Conservation (phyloP, 2,888 invertebrate species). For the Agriopis leucophaearia region DNA sequence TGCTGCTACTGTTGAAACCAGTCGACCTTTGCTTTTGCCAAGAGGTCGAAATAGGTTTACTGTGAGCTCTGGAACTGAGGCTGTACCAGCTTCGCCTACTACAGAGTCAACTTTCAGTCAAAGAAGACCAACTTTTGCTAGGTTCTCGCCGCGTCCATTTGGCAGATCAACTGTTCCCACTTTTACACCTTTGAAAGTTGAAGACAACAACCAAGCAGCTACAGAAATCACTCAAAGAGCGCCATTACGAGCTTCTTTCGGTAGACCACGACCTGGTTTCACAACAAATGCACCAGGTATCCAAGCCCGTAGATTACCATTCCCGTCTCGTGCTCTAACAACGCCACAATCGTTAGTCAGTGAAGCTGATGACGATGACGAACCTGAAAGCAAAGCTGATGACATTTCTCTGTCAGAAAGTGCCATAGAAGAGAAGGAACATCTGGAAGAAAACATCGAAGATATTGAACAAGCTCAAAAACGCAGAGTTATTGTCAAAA, state of each 20-base stretch:
- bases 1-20: constrained; percentile 74
- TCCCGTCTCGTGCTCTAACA: constrained; percentile 62
- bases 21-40: constrained; percentile 65
- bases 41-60: constrained; percentile 74
- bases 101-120: constrained; percentile 58
- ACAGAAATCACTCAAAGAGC: constrained; percentile 62
- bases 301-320: constrained; percentile 70
- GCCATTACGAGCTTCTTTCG: constrained; percentile 65
- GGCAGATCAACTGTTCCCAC: constrained; percentile 56
- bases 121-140: constrained; percentile 70
- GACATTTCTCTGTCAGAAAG: constrained; percentile 82
- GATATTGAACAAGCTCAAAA: constrained; percentile 56
- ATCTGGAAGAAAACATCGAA: constrained; percentile 62
- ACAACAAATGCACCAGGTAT: constrained; percentile 50
- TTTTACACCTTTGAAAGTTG: constrained; percentile 46
- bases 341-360: constrained; percentile 59
- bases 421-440: constrained; percentile 81
- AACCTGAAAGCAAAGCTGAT: constrained; percentile 69
- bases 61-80: constrained; percentile 63
- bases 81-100: constrained; percentile 49
- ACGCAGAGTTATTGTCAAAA: constrained; percentile 65
- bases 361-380: constrained; percentile 64
- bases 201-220: constrained; percentile 50
- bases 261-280: constrained; percentile 60
- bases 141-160: constrained; percentile 80